phyloP scores from a whole-genome alignment of 2,797 vertebrate species.

The Trachurus trachurus region DNA sequence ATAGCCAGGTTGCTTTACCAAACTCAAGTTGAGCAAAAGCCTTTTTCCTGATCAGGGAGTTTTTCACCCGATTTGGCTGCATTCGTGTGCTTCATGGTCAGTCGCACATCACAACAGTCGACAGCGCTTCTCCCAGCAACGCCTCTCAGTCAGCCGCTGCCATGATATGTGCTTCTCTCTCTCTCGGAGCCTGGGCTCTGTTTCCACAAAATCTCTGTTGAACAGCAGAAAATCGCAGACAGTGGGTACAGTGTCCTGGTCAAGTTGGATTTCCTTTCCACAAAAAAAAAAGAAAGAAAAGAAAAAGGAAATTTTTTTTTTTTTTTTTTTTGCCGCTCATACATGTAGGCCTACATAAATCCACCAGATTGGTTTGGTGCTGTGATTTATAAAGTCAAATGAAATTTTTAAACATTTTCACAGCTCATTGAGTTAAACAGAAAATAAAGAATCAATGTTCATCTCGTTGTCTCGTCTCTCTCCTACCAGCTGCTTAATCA shows the following conservation, averaged over 20 bases:
- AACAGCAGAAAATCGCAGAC: neutral
- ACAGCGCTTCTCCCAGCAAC: neutral
- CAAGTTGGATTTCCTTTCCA: neutral
- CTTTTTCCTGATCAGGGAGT: neutral
- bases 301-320: neutral
- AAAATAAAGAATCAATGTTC: constrained; percentile 64
- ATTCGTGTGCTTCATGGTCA: neutral
- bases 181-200: neutral
- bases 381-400: constrained; percentile 10
- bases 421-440: constrained; percentile 36
- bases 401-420: constrained; percentile 37
- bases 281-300: neutral
- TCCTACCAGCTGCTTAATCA: constrained; percentile 57
- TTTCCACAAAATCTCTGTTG: neutral
- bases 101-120: neutral
- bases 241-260: neutral
- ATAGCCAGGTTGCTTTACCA: neutral
- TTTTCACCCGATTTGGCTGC: neutral
- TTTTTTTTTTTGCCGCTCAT: neutral
- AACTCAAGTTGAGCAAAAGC: neutral
- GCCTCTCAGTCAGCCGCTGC: neutral
- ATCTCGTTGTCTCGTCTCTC: constrained; percentile 37
- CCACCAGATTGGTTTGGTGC: neutral
- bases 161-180: neutral
- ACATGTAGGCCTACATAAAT: too few relatives aligned